phyloP scores from a whole-genome alignment of 1,140 invertebrate species.

The Nylanderia fulva region DNA sequence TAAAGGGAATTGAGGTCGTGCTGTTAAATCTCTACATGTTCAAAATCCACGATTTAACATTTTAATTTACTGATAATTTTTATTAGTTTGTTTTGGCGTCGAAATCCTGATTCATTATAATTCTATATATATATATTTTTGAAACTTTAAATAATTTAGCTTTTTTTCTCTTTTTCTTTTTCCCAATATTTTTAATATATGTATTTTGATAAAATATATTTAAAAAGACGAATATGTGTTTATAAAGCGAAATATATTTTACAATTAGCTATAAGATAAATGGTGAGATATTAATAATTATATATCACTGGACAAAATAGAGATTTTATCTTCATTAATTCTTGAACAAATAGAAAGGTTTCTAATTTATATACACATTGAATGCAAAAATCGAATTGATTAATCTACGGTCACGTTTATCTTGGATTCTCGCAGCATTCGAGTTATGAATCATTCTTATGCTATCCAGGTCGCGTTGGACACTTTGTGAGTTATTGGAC shows the following conservation, averaged over 20 bases:
- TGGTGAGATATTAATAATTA: conserved; percentile 7
- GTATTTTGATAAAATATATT: conserved; percentile 1
- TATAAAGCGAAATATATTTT: background rate
- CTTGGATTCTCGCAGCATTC: conserved; percentile 1
- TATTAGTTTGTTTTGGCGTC: background rate
- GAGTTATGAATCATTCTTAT: conserved; percentile 45
- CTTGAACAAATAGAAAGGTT: conserved; percentile 20
- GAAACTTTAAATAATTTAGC: background rate
- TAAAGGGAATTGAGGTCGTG: conserved; percentile 22
- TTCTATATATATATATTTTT: background rate
- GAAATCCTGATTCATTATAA: background rate
- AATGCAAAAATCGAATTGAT: conserved; percentile 27
- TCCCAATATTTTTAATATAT: background rate
- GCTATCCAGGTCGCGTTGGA: conserved; percentile 36
- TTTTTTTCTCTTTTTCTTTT: background rate
- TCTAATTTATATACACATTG: conserved; percentile 31
- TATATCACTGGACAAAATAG: background rate
- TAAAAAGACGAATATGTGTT: background rate
- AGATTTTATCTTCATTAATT: conserved; percentile 39
- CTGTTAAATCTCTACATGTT: background rate
- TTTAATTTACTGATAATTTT: background rate
- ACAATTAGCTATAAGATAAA: background rate
- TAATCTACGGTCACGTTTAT: conserved; percentile 29
- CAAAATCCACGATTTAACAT: background rate
- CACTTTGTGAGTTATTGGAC: conserved; percentile 30